Conservation (phyloP, 92 coral and sea anemone species). For the Porites evermanni region DNA sequence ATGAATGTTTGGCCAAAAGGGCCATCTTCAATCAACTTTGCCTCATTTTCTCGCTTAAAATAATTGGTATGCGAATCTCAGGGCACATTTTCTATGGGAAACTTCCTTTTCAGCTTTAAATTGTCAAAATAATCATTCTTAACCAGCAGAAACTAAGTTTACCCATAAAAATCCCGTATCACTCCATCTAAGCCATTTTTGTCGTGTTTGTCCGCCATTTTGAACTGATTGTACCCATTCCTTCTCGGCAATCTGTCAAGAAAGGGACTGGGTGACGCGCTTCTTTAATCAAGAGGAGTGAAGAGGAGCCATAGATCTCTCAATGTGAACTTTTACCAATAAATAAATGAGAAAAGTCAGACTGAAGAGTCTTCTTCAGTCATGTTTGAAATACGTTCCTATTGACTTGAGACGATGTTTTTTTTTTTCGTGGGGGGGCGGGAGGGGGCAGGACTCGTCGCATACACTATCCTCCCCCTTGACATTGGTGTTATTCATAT, state of each 20-base stretch:
- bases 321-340: too few relatives aligned
- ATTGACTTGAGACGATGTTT: too few relatives aligned
- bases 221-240: constrained; percentile 41
- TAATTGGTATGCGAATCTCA: neutral
- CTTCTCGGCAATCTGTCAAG: neutral
- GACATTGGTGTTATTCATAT: too few relatives aligned
- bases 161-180: neutral
- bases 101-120: neutral
- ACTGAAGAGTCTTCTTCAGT: too few relatives aligned
- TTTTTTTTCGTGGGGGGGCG: too few relatives aligned
- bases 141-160: neutral
- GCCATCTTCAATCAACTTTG: neutral
- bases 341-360: too few relatives aligned
- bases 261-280: neutral
- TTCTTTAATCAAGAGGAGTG: too few relatives aligned
- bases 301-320: too few relatives aligned
- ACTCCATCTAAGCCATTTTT: too few relatives aligned
- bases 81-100: neutral
- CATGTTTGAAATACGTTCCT: too few relatives aligned
- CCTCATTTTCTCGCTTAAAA: neutral
- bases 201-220: constrained; percentile 32
- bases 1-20: neutral
- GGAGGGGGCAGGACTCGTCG: too few relatives aligned
- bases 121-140: neutral
- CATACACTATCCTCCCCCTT: too few relatives aligned